Conservation (phyloP, 2,113 vertebrate genomes). For the Ameiurus melas region DNA sequence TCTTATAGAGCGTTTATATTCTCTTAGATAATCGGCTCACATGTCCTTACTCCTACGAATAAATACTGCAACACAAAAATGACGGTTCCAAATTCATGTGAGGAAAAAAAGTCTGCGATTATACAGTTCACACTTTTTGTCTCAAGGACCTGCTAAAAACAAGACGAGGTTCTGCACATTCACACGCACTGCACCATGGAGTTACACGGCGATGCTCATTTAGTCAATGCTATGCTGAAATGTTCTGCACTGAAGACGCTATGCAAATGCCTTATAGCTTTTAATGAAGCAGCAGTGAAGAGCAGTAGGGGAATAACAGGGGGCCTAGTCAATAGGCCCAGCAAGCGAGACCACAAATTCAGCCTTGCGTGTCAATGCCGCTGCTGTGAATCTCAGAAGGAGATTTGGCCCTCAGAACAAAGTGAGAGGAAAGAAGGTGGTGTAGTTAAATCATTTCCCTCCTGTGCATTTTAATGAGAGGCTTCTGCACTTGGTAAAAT, state of each 20-base stretch:
- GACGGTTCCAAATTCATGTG: background rate
- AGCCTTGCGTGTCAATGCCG: constrained; percentile 21
- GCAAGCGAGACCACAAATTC: constrained; percentile 23
- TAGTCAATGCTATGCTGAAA: constrained; percentile 21
- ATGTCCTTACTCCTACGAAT: background rate
- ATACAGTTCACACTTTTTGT: background rate
- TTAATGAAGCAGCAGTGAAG: constrained; percentile 40
- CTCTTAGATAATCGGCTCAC: background rate
- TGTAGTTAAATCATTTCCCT: constrained; percentile 23
- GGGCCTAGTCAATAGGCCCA: constrained; percentile 16
- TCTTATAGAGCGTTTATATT: background rate
- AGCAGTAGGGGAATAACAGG: constrained; percentile 39
- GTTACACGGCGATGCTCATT: background rate
- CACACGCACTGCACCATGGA: background rate
- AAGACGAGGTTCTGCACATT: background rate
- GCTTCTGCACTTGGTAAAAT: background rate
- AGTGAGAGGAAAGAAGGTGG: constrained; percentile 5
- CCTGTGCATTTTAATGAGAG: constrained; percentile 21
- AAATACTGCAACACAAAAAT: too few relatives aligned
- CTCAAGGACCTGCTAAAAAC: background rate
- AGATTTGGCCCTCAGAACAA: constrained; percentile 30
- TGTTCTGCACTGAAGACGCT: constrained; percentile 1
- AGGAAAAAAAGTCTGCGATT: background rate
- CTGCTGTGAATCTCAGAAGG: constrained; percentile 28
- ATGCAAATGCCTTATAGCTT: constrained; percentile 41